phyloP scores from a whole-genome alignment of 64 coral and sea anemone species.

The Dendronephthya gigantea region DNA sequence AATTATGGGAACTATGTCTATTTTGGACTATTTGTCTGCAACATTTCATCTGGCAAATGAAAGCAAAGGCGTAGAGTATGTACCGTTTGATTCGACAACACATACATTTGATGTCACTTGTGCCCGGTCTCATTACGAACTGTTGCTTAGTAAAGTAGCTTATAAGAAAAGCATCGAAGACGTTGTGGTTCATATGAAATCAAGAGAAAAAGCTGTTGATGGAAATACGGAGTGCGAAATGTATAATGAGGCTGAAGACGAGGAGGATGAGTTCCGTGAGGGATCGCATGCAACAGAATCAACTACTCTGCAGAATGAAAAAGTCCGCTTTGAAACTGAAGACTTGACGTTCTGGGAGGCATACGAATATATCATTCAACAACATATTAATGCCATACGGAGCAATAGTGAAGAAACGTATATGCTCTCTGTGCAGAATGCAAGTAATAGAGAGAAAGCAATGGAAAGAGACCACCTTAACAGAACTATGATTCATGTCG shows the following conservation, averaged over 20 bases:
- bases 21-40: neutral
- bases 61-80: neutral
- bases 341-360: constrained; percentile 25
- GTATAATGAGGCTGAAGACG: neutral
- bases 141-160: neutral
- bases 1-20: too few species aligned
- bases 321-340: constrained; percentile 19
- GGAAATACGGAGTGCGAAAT: neutral
- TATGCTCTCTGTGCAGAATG: neutral
- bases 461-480: constrained; percentile 1
- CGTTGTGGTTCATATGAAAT: neutral
- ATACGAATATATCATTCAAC: neutral
- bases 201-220: neutral
- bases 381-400: neutral
- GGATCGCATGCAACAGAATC: neutral
- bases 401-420: neutral
- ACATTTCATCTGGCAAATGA: neutral
- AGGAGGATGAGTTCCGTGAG: neutral
- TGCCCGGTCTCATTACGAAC: neutral
- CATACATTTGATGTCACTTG: neutral
- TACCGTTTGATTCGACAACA: neutral
- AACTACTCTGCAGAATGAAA: constrained; percentile 21
- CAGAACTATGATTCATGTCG: constrained; percentile 2
- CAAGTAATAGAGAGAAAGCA: neutral
- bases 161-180: neutral